Conservation (phyloP, 2,797 vertebrate species). For the Labeo calbasu region DNA sequence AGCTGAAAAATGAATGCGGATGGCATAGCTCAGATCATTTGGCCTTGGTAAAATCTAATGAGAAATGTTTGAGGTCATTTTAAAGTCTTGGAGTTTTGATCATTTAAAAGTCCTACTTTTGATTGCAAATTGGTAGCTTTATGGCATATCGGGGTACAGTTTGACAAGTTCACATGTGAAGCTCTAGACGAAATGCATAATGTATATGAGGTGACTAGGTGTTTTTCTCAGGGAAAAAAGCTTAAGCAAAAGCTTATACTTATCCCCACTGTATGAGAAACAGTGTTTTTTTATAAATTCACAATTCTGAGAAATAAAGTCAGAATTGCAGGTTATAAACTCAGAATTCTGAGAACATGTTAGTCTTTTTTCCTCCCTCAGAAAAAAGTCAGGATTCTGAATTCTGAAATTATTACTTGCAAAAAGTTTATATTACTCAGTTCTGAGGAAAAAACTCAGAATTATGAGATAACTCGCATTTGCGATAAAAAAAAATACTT, state of each 20-base stretch:
- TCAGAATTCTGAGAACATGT: too few species aligned
- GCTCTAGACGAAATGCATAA: neutral
- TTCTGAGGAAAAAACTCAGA: too few species aligned
- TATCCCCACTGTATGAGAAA: neutral
- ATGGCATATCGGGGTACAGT: neutral
- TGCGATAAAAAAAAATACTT: too few species aligned
- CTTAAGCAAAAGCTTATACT: neutral
- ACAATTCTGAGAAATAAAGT: too few species aligned
- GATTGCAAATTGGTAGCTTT: neutral
- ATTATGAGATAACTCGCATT: too few species aligned
- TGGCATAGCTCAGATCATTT: neutral
- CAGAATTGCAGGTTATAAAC: too few species aligned
- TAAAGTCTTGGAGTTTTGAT: neutral
- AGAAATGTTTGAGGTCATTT: slow-evolving; percentile 1
- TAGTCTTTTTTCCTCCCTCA: too few species aligned
- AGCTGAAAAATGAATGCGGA: neutral
- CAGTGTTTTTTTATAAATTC: too few species aligned
- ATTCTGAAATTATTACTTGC: too few species aligned
- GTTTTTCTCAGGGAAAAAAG: neutral
- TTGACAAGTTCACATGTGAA: neutral
- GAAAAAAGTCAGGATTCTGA: too few species aligned
- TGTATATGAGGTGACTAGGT: neutral
- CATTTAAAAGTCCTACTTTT: neutral
- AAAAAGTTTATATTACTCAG: too few species aligned
- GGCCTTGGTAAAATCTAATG: neutral